Evolutionary conservation across 37 sponge, comb jelly and placozoan genomes (phyloP).

Genomic region (Eunapius fragilis): DNA sequence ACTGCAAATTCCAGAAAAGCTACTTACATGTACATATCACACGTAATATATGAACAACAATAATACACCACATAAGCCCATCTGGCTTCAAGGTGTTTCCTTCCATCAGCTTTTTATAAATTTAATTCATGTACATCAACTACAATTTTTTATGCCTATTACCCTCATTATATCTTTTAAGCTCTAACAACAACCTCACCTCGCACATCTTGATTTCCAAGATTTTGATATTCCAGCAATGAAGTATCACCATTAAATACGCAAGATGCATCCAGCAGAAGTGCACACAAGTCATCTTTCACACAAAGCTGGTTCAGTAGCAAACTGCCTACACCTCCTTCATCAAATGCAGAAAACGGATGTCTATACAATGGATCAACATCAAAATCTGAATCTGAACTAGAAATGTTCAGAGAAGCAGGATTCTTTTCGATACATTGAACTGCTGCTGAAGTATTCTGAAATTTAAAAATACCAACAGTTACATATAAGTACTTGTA

Average conservation of each 20-base stretch:
- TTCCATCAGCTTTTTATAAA: too few species aligned
- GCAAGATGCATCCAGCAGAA: conserved; percentile 17
- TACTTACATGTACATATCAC: too few species aligned
- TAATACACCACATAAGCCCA: too few species aligned
- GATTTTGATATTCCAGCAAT: background rate
- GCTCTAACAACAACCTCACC: background rate
- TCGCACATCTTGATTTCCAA: background rate
- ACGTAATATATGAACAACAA: too few species aligned
- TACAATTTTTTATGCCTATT: too few species aligned
- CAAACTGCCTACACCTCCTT: conserved; percentile 75
- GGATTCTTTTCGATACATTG: conserved; percentile 58
- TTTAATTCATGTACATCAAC: too few species aligned
- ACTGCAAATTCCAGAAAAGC: too few species aligned
- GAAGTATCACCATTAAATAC: background rate
- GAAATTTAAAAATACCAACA: background rate
- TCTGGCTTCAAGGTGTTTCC: too few species aligned
- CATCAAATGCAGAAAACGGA: conserved; percentile 82
- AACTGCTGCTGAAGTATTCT: conserved; percentile 2
- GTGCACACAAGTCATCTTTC: conserved; percentile 33
- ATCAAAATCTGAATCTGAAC: conserved; percentile 72
- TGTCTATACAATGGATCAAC: conserved; percentile 87
- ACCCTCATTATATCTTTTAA: too few species aligned
- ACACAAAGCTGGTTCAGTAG: conserved; percentile 62
- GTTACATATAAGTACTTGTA: background rate
- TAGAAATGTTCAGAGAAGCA: conserved; percentile 46